Base-by-base conservation (phyloP, 2,113 vertebrate species). In the Alethe castanea region DNA sequence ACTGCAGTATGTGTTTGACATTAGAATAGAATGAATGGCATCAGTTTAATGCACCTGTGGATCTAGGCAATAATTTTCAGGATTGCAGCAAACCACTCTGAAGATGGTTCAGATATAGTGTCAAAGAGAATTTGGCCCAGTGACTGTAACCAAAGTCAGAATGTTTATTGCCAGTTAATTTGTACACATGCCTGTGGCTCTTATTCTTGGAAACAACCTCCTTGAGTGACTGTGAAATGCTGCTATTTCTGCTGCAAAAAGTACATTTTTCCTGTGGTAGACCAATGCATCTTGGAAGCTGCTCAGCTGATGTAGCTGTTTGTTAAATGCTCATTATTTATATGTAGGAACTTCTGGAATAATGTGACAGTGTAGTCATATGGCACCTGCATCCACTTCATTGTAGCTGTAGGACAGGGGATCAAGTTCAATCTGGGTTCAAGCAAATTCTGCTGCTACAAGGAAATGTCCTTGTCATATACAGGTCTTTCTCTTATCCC, bases 131-230 rank as follows among this genome's bases (percentile, higher is more conserved):
- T 81, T 88, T 88, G 91, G 64, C 80, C 67, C 44, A 56, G 82
- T 52, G 69, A 52, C 60, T 83, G 76, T 90, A 88, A 90, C 95
- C 56, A 15, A 93, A 94, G 71, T 90, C 82, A 92, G 67, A 81
- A 93, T 92, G 79, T 93, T 96, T 95, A 88, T 94, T 90, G 56
- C 56, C 35, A 66, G 54, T 83, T 93, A 93, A 93, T 94, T 93
- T 83, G 54, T 93, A 71, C 80, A 40, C 82, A 96, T 96, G 86
- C 91, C 88, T 96, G 95, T 95, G 94, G 92, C 77, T 96, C 83
- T 92, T 92, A 54, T 92, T 95, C 80, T 92, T 95, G 92, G 92
- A 92, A 95, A 78, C 60, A 83, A 33, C 29, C 47, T 90, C 80
- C 77, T 83, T 47, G 56, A 36, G 44, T 74, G 88, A 94, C 94